Evolutionary conservation across 2,113 vertebrate species (phyloP), one percentile per base, ranked within the genome.

Genomic region (Grammomys surdaster): DNA sequence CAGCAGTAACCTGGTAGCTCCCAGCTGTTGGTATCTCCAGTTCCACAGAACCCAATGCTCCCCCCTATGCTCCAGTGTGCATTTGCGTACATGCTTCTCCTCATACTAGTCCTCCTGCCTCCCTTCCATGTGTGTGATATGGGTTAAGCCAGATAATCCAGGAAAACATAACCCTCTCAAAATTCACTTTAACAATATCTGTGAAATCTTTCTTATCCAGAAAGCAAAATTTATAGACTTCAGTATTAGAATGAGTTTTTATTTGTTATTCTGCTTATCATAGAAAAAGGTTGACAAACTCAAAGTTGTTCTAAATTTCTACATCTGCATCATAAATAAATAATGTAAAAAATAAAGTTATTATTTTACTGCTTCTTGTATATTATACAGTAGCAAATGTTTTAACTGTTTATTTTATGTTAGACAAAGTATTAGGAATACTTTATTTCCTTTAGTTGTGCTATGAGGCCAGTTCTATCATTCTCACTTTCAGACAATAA

Each of bases 391-490:
- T n/a, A 4, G 16, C 65, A 88, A 54, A 67, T 43, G 20, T 46
- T 60, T 46, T 26, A 33, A 43, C 26, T 67, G 19, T 67, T 85
- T 28, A 43, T 40, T 87, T 1, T 56, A 16, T 70, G 0, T n/a
- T 72, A 51, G 7, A 10, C n/a, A 67, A 36, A 82, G 36, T 73
- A 17, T 31, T 76, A 28, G 54, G 5, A 54, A 69, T 72, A 40
- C 77, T 86, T 76, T 58, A 89, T 92, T 76, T 77, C n/a, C 87
- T 91, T 91, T 91, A 60, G 56, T 82, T 76, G 84, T 40, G 36
- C 11, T 20, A 46, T 96, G 9, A 33, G 10, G 22, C 75, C 33
- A 31, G 7, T 87, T 85, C 48, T 86, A 10, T 63, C 90, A 67
- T 85, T 85, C 56, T 77, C 65, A 89, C 43, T 93, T 95, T 54